Conservation (phyloP, 2,113 vertebrate species). For the Brienomyrus brachyistius region DNA sequence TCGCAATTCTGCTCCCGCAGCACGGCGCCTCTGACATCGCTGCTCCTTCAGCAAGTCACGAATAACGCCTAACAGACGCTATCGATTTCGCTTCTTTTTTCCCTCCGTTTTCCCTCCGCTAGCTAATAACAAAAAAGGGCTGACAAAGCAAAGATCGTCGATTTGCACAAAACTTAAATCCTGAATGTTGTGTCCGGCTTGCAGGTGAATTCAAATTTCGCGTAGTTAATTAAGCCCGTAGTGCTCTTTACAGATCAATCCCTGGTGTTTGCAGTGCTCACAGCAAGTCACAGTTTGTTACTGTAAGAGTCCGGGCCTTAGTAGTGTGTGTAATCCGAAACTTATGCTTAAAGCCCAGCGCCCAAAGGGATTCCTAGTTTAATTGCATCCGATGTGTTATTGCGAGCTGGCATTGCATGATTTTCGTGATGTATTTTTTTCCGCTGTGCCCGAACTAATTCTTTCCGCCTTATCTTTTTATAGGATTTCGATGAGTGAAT, state of each 20-base stretch:
- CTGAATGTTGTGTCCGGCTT: background rate
- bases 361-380: slow-evolving; percentile 18
- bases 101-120: background rate
- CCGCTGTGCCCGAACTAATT: background rate
- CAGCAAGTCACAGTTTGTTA: too few relatives aligned
- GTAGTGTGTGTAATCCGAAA: too few relatives aligned
- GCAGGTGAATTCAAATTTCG: background rate
- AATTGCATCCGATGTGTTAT: slow-evolving; percentile 22
- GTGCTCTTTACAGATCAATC: background rate
- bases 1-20: background rate
- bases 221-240: background rate
- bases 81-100: slow-evolving; percentile 38
- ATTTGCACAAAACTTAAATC: background rate
- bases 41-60: slow-evolving; percentile 40
- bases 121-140: slow-evolving; percentile 35
- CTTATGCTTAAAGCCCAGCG: background rate
- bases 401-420: background rate
- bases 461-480: background rate
- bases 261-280: too few relatives aligned
- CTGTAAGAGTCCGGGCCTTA: too few relatives aligned
- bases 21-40: background rate
- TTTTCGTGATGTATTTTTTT: slow-evolving; percentile 15
- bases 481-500: slow-evolving; percentile 17
- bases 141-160: background rate
- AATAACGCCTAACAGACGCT: slow-evolving; percentile 46